phyloP scores from a whole-genome alignment of 37 sponge, comb jelly and placozoan species.

The Corticium candelabrum region DNA sequence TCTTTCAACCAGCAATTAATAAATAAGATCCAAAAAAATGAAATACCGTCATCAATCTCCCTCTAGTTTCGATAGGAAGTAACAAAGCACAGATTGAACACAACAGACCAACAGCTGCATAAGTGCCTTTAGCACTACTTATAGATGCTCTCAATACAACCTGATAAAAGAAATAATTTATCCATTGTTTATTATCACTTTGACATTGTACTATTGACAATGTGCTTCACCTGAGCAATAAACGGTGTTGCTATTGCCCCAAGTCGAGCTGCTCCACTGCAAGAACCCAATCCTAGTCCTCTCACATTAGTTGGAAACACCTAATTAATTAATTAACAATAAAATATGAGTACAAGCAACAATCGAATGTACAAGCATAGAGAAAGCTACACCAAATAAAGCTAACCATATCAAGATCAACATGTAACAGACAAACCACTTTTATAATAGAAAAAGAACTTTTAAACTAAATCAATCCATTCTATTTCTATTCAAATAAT shows the following conservation, averaged over 20 bases:
- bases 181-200: background rate
- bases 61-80: constrained; percentile 76
- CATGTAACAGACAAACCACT: background rate
- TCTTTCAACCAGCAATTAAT: too few relatives aligned
- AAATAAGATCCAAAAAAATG: too few relatives aligned
- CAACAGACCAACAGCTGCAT: constrained; percentile 19
- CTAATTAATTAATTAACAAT: too few relatives aligned
- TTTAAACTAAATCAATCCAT: too few relatives aligned
- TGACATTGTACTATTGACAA: too few relatives aligned
- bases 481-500: too few relatives aligned
- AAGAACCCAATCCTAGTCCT: constrained; percentile 37
- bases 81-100: constrained; percentile 23
- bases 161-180: background rate
- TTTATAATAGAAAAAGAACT: too few relatives aligned
- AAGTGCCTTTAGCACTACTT: constrained; percentile 7
- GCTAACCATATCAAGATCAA: too few relatives aligned
- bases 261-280: constrained; percentile 38
- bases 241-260: constrained; percentile 65
- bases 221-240: constrained; percentile 53
- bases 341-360: too few relatives aligned
- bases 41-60: constrained; percentile 24
- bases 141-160: background rate
- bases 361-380: too few relatives aligned
- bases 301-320: constrained; percentile 62
- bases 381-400: too few relatives aligned